A percentile compares a stretch with the other conserved stretches of the same genome.
Evolutionary conservation across 2,888 invertebrate species (phyloP).

Genomic region (Rhynchonema sp.): DNA sequence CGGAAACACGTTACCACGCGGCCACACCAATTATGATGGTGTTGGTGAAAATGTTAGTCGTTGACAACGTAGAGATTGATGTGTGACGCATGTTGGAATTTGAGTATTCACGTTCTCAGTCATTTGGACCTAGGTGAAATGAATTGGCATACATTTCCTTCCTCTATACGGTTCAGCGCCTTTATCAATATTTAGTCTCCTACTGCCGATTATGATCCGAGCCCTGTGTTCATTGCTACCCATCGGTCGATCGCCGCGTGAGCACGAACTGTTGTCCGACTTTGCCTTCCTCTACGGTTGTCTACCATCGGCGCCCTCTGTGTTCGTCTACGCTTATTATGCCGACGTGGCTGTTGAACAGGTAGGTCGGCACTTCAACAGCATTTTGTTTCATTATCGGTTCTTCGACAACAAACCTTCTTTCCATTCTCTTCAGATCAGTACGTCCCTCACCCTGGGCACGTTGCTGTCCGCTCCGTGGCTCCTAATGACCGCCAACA

Average conservation of each 20-base stretch:
- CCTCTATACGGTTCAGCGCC: no score
- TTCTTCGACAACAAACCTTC: not conserved
- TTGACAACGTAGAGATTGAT: no score
- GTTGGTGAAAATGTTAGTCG: no score
- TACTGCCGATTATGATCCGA: constrained; percentile 61
- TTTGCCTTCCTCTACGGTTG: constrained; percentile 89
- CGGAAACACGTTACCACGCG: no score
- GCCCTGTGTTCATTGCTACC: constrained; percentile 53
- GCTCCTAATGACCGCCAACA: constrained; percentile 82
- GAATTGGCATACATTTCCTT: no score
- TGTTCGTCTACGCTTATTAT: constrained; percentile 74
- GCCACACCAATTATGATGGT: no score
- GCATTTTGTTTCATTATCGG: no score
- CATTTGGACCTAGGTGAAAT: no score
- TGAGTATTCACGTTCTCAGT: no score
- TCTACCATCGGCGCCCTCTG: constrained; percentile 84
- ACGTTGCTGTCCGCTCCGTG: constrained; percentile 81
- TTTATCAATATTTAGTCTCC: no score
- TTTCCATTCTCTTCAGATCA: constrained; percentile 44
- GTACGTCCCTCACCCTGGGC: constrained; percentile 78
- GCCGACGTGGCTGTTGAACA: constrained; percentile 67
- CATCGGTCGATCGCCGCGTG: constrained; percentile 44
- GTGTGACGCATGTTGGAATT: no score
- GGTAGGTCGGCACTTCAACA: constrained; percentile 44
- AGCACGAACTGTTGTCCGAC: constrained; percentile 61